phyloP scores from a whole-genome alignment of 1,140 invertebrate species.

The Habropoda laboriosa region DNA sequence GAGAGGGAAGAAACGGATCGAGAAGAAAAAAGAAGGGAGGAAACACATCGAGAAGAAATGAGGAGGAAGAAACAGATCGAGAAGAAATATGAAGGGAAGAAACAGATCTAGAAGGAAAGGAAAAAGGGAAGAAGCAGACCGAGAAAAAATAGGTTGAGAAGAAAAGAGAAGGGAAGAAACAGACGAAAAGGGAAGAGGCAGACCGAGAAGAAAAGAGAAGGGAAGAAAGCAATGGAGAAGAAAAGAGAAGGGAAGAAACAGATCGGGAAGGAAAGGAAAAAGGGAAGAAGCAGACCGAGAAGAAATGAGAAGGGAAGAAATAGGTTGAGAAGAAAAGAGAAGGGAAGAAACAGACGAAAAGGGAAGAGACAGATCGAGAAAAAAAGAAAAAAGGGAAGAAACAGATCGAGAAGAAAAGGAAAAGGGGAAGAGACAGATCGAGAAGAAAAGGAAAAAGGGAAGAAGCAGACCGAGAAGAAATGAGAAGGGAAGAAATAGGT shows the following conservation, averaged over 20 bases:
- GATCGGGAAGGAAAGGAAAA: not conserved
- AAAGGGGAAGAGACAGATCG: too few species aligned
- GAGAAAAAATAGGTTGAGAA: not conserved
- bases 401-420: not conserved
- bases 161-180: too few species aligned
- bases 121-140: too few species aligned
- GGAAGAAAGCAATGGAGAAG: not conserved
- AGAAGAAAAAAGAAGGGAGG: too few species aligned
- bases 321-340: not conserved
- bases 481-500: not conserved
- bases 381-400: not conserved
- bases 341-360: too few species aligned
- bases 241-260: not conserved
- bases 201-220: not conserved
- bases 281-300: too few species aligned
- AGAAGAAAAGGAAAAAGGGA: slow-evolving; percentile 8
- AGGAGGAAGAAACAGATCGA: not conserved
- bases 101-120: not conserved
- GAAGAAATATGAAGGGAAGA: not conserved
- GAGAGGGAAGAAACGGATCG: not conserved
- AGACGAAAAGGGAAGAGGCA: not conserved
- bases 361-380: not conserved
- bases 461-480: too few species aligned
- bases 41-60: too few species aligned
- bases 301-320: not conserved